Evolutionary conservation across 2,797 vertebrate species (phyloP), one percentile per base, ranked within the genome.

Genomic region (Sebastes minor): DNA sequence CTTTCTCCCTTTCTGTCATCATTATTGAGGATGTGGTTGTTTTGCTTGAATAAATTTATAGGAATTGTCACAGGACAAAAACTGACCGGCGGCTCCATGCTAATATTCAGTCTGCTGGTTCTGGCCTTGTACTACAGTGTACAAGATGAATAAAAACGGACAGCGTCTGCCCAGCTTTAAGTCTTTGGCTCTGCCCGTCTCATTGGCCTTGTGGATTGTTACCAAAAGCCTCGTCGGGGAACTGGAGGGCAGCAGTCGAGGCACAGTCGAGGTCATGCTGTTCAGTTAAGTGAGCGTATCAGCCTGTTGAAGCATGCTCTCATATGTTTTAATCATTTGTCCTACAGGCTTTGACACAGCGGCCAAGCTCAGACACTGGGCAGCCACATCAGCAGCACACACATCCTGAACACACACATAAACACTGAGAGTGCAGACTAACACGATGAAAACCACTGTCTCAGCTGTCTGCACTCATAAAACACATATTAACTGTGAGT

Each of bases 301-400:
- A 8, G 60, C 61, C 70, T 4, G 61, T 66, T 46, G 42, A 71
- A 23, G 53, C 42, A 5, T 9, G 56, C 14, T 55, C 75, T 80
- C 78, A 20, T 56, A 71, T 33, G 64, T 83, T 61, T 74, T 81
- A 52, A 87, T 84, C 25, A 67, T 46, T 52, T 13, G 67, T 70
- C 56, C 75, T 80, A 28, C 23, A 49, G 68, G 70, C 72, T 74
- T 8, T 42, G 74, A 78, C 61, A 52, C 30, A 22, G 55, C 12
- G 32, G 49, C 33, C 42, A 14, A 28, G 53, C 32, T 27, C 63
- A 55, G 38, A 65, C 46, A 38, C 49, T 25, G 61, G 27, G n/a
- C 38, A 71, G 42, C 30, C 73, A 30, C 22, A 18, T 49, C 46
- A 49, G 46, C 57, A 52, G 20, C 42, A 71, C 60, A 71, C 76